Conservation (phyloP, 2,888 invertebrate genomes). For the Esperia sulphurella region DNA sequence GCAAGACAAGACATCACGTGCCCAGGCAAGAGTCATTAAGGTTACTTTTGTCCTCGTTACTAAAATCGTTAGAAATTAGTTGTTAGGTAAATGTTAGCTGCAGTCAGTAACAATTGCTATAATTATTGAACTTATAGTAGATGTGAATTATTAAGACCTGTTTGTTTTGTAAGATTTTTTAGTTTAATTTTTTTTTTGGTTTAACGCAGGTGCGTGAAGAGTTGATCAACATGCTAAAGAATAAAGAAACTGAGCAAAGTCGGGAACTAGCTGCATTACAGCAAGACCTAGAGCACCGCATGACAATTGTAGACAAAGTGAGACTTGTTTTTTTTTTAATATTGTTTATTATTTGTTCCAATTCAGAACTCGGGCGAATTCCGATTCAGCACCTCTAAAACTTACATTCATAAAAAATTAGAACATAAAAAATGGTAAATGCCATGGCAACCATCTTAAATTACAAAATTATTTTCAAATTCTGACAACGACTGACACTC, state of each 20-base stretch:
- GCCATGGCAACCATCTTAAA: too few relatives aligned
- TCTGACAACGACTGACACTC: too few relatives aligned
- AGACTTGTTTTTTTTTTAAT: constrained; percentile 25
- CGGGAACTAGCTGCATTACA: constrained; percentile 61
- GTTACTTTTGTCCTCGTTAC: constrained; percentile 41
- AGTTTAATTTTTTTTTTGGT: neutral
- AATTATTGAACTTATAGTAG: too few relatives aligned
- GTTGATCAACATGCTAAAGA: constrained; percentile 78
- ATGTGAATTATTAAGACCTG: too few relatives aligned
- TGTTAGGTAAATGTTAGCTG: too few relatives aligned
- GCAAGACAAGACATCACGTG: constrained; percentile 79
- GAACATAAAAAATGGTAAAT: too few relatives aligned
- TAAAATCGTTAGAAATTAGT: neutral
- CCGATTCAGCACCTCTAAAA: too few relatives aligned
- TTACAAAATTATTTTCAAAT: too few relatives aligned
- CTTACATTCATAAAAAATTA: too few relatives aligned
- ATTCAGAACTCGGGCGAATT: too few relatives aligned
- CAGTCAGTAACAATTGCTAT: too few relatives aligned
- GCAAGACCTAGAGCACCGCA: constrained; percentile 64
- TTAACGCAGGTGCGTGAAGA: constrained; percentile 76
- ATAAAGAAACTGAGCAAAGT: constrained; percentile 75
- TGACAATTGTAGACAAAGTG: constrained; percentile 73
- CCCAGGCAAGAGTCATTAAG: constrained; percentile 81
- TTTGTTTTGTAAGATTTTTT: too few relatives aligned
- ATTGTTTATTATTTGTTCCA: neutral